These are phyloP conservation scores for Neocloeon triangulifer DNA, from an alignment of 1,140 invertebrate species.

Conservation along the genomic window DNA sequence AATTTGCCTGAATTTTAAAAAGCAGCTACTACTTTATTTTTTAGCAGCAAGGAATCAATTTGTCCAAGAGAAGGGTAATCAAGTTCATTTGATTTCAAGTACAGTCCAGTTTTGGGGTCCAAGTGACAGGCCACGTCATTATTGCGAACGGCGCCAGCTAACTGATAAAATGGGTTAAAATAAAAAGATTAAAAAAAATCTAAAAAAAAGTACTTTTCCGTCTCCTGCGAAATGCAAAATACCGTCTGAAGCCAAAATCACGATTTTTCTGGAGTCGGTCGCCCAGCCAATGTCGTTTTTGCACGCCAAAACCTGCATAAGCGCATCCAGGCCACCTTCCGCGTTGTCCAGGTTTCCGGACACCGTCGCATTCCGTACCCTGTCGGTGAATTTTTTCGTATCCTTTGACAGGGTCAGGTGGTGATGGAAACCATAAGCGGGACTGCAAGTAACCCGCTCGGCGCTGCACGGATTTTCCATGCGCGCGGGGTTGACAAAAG, in stretches of 20 bases:
- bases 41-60: too few relatives aligned
- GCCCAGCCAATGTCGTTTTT: slow-evolving; percentile 33
- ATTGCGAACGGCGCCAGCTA: too few relatives aligned
- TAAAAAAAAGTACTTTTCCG: slow-evolving; percentile 24
- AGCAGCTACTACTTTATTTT: too few relatives aligned
- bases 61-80: too few relatives aligned
- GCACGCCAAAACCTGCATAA: slow-evolving; percentile 50
- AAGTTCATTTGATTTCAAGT: too few relatives aligned
- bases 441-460: background rate
- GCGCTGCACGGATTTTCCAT: slow-evolving; percentile 31
- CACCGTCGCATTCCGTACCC: slow-evolving; percentile 23
- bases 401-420: slow-evolving; percentile 36
- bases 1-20: too few relatives aligned
- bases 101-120: too few relatives aligned
- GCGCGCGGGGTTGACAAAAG: too few relatives aligned
- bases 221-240: slow-evolving; percentile 37
- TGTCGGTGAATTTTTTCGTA: slow-evolving; percentile 28
- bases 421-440: slow-evolving; percentile 46
- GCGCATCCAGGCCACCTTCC: slow-evolving; percentile 57
- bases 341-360: slow-evolving; percentile 47
- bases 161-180: too few relatives aligned
- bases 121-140: too few relatives aligned
- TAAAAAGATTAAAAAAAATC: too few relatives aligned
- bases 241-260: slow-evolving; percentile 36
- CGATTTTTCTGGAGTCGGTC: slow-evolving; percentile 27